Percentiles rank a stretch among this genome's conserved stretches.
Conservation (phyloP, 2,113 vertebrate species). For the Oreochromis spilurus region DNA sequence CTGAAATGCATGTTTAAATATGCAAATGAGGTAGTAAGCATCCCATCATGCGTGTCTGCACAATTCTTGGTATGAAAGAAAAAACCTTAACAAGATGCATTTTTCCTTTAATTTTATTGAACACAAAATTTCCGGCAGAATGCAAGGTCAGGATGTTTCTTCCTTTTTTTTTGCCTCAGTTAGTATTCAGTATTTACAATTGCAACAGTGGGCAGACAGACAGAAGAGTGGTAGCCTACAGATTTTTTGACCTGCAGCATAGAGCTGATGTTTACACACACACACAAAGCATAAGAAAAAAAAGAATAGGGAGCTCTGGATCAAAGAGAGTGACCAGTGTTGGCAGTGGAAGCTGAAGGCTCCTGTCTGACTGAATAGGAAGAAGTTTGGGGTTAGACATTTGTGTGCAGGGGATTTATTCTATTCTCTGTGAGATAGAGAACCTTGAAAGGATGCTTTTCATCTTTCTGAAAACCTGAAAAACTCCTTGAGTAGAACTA, state of each 20-base stretch:
- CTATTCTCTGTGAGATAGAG: neutral
- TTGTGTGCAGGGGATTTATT: neutral
- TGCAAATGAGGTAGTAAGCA: neutral
- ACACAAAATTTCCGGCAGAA: conserved; percentile 92
- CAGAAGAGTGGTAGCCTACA: neutral
- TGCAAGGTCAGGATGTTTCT: conserved; percentile 85
- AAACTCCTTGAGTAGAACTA: neutral
- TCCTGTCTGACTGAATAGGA: neutral
- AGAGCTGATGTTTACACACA: neutral
- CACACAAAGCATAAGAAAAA: neutral
- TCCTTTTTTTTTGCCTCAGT: conserved; percentile 58
- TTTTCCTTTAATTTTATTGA: conserved; percentile 83
- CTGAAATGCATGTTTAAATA: neutral
- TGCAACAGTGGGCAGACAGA: conserved; percentile 73
- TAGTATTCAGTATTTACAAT: conserved; percentile 94
- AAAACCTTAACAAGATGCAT: neutral
- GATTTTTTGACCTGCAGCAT: neutral
- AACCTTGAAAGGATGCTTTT: neutral
- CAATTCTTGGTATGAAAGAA: neutral
- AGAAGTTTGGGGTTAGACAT: neutral
- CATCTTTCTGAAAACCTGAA: neutral
- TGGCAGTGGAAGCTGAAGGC: neutral
- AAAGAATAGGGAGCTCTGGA: conserved; percentile 72
- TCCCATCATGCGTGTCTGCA: rapidly evolving
- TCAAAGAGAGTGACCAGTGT: neutral